Conservation (phyloP, 2,113 vertebrate species). For the Colius striatus region DNA sequence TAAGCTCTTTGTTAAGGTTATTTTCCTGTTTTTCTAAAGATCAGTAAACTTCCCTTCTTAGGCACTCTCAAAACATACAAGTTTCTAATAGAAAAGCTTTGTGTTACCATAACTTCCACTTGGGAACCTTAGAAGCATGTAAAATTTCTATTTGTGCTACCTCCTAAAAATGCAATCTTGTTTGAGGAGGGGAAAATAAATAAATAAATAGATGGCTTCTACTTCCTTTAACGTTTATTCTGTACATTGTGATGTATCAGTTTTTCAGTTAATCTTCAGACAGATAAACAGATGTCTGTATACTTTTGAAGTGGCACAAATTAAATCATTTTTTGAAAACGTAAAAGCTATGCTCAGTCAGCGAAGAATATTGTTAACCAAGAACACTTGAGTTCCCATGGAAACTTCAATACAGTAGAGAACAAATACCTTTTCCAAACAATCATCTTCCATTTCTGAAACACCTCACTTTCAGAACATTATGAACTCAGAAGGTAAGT, state of each 20-base stretch:
- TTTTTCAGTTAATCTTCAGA: not conserved
- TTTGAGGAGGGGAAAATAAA: not conserved
- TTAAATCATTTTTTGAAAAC: not conserved
- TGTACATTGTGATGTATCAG: not conserved
- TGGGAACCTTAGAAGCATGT: not conserved
- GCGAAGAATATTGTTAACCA: not conserved
- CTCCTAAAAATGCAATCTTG: not conserved
- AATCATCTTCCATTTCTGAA: not conserved
- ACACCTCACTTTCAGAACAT: not conserved
- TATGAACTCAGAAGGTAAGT: not conserved
- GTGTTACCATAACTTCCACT: not conserved
- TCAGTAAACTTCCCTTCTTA: not conserved
- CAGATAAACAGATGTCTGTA: not conserved
- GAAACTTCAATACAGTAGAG: not conserved
- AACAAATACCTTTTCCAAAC: not conserved
- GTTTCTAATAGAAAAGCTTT: not conserved
- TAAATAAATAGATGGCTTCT: no score
- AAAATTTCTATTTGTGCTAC: fast-evolving
- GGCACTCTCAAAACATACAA: not conserved
- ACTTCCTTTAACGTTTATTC: no score
- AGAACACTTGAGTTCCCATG: not conserved
- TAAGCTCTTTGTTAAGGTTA: not conserved
- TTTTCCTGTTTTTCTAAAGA: not conserved
- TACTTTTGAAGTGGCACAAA: not conserved
- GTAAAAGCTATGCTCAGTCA: not conserved